Conservation (phyloP, 2,797 vertebrate species). For the Centroberyx gerrardi region DNA sequence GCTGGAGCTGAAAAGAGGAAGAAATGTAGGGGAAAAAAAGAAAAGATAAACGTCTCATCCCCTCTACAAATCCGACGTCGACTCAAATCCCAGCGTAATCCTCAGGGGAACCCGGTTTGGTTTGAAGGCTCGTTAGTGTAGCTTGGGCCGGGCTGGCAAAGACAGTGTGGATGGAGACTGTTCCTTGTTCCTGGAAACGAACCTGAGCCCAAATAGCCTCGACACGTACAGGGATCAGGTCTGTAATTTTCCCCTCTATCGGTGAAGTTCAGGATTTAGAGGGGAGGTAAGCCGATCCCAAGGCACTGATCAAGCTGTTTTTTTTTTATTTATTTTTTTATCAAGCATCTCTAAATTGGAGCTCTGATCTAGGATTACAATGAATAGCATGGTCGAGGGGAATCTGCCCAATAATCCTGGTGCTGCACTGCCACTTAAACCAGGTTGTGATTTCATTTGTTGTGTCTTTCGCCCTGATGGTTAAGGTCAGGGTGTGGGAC, state of each 20-base stretch:
- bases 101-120: constrained; percentile 72
- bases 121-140: constrained; percentile 80
- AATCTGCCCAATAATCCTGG: constrained; percentile 49
- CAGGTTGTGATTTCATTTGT: background rate
- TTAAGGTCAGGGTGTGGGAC: background rate
- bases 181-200: constrained; percentile 62
- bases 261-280: constrained; percentile 51
- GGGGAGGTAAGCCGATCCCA: constrained; percentile 31
- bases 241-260: constrained; percentile 54
- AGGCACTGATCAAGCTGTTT: constrained; percentile 51
- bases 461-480: background rate
- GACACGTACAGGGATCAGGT: constrained; percentile 34
- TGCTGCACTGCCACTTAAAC: constrained; percentile 21
- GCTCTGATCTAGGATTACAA: constrained; percentile 50
- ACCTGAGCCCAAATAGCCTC: constrained; percentile 55
- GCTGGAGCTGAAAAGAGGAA: constrained; percentile 52
- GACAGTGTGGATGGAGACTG: constrained; percentile 50
- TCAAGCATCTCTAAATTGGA: constrained; percentile 52
- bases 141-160: constrained; percentile 57
- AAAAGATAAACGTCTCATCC: constrained; percentile 80
- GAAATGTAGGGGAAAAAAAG: constrained; percentile 38
- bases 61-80: constrained; percentile 79
- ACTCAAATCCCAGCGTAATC: constrained; percentile 86
- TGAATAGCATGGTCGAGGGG: constrained; percentile 19
- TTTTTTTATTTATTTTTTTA: background rate